Base-by-base conservation (phyloP, 2,888 invertebrate species). In the Amorpha juglandis region DNA sequence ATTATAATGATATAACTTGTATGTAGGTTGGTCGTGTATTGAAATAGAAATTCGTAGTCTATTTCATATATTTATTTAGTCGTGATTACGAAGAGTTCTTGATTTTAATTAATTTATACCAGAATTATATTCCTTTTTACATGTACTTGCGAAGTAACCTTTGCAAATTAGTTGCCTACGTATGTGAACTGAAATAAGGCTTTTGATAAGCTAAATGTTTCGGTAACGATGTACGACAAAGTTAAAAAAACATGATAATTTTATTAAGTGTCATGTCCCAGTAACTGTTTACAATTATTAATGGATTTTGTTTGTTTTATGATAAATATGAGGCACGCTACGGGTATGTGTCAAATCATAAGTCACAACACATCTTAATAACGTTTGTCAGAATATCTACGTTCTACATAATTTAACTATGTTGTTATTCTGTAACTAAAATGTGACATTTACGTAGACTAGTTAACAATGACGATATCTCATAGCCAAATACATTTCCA, bases 261-360 rank as follows among this genome's bases (percentile, higher is more conserved):
- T 48, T 66, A 35, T 63, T 21, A 35, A 42, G 16, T 38, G 53
- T 66, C 62, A 69, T 76, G 74, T 76, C 74, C 73, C 69, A 67
- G 62, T 72, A 65, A 69, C 67, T 81, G 78, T 82, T 79, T 77
- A 77, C 78, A 74, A 50, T 50, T 50, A 69, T 73, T 70, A 69
- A 66, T 68, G 70, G 64, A 73, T 72, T 75, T 82, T 83, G 85
- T 87, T 86, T 84, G 77, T 70, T 71, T 72, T 71, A 65, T 79
- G 81, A 80, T 82, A 79, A 77, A 70, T 73, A 70, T 69, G 83
- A 82, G 87, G 87, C 83, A 70, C 84, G 68, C 50, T 70, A 67
- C 74, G 82, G 86, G 86, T 80, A 76, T 75, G 66, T 63, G 68
- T 68, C 72, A 62, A 47, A 65, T 63, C 68, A 68, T 71, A 62